phyloP scores from a whole-genome alignment of 2,888 invertebrate species.

The Dolichomitus sp. region DNA sequence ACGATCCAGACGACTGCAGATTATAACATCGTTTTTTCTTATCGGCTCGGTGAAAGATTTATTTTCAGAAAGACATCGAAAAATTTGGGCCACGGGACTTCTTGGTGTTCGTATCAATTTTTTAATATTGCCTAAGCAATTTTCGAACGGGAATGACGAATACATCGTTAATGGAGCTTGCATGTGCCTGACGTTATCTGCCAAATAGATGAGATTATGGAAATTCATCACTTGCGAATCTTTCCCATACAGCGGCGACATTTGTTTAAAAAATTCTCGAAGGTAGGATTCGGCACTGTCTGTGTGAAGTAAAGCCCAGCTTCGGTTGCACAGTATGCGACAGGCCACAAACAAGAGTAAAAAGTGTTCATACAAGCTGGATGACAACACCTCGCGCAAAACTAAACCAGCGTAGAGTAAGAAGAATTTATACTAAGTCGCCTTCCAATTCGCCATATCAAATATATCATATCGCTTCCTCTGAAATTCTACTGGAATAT shows the following conservation, averaged over 20 bases:
- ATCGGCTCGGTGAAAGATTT: neutral
- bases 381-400: too few relatives aligned
- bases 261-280: constrained; percentile 44
- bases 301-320: constrained; percentile 20
- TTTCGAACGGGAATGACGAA: constrained; percentile 56
- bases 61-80: constrained; percentile 10
- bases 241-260: constrained; percentile 53
- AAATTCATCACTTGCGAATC: constrained; percentile 4
- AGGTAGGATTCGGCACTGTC: constrained; percentile 35
- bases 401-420: too few relatives aligned
- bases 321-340: too few relatives aligned
- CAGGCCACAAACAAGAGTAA: too few relatives aligned
- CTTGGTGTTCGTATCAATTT: constrained; percentile 10
- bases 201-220: constrained; percentile 58
- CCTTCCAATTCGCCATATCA: too few relatives aligned
- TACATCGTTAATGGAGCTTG: constrained; percentile 56
- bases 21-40: neutral
- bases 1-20: neutral
- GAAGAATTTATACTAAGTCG: too few relatives aligned
- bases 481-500: too few relatives aligned
- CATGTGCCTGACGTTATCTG: constrained; percentile 58
- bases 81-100: constrained; percentile 6
- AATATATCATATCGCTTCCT: too few relatives aligned
- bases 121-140: constrained; percentile 16
- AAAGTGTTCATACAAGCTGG: too few relatives aligned